These are phyloP conservation scores for Hypselothyrea guttata DNA, from an alignment of 2,888 invertebrate genomes.

Conservation along the genomic window DNA sequence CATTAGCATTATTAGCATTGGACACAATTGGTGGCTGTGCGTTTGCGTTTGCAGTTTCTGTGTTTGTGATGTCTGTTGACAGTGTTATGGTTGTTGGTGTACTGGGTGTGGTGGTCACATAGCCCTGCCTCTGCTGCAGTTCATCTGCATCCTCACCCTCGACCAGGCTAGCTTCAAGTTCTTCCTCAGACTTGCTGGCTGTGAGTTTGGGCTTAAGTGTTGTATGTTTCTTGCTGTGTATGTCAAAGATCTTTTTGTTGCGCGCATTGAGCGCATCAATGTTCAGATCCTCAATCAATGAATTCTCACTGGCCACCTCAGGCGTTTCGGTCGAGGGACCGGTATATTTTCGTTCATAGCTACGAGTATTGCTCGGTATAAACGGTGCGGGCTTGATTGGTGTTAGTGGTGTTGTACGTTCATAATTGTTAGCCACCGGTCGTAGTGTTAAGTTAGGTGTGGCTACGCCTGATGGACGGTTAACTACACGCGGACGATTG, in stretches of 20 bases:
- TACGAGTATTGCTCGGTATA: constrained; percentile 78
- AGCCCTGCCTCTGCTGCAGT: constrained; percentile 61
- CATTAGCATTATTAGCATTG: constrained; percentile 68
- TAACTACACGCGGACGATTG: constrained; percentile 73
- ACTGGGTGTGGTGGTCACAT: constrained; percentile 70
- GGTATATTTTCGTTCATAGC: constrained; percentile 80
- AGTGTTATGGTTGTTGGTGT: constrained; percentile 39
- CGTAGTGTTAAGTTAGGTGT: constrained; percentile 74
- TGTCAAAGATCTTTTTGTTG: constrained; percentile 84
- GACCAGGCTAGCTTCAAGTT: constrained; percentile 17
- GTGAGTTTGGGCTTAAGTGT: constrained; percentile 75
- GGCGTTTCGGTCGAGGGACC: constrained; percentile 71
- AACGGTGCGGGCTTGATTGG: constrained; percentile 79
- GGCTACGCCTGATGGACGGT: constrained; percentile 74
- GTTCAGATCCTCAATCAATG: constrained; percentile 82
- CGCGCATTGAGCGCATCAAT: constrained; percentile 83
- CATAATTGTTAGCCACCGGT: constrained; percentile 77
- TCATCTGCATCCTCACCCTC: constrained; percentile 42
- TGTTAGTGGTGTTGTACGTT: constrained; percentile 69
- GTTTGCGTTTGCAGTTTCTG: constrained; percentile 35
- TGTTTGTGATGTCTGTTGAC: constrained; percentile 52
- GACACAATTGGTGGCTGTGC: constrained; percentile 48
- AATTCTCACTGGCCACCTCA: constrained; percentile 70
- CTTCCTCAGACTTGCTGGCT: constrained; percentile 4
- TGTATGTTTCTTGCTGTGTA: constrained; percentile 82